Conservation (phyloP, 2,113 vertebrate species). For the Periophthalmus modestus region DNA sequence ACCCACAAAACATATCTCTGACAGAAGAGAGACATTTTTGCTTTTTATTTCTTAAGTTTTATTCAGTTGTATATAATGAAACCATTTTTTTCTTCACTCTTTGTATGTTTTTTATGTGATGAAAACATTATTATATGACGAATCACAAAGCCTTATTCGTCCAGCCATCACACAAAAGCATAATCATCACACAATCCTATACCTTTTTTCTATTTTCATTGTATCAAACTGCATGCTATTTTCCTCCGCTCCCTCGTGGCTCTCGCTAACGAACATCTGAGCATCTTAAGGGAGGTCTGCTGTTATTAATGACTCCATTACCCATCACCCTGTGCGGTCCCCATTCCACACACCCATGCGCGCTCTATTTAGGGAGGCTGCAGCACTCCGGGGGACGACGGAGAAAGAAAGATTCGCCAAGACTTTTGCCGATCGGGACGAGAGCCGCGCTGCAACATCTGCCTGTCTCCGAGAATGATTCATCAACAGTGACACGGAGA, state of each 20-base stretch:
- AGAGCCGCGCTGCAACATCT: slow-evolving; percentile 67
- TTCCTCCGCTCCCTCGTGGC: slow-evolving; percentile 63
- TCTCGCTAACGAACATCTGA: slow-evolving; percentile 76
- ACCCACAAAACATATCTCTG: too few species aligned
- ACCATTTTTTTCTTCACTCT: too few species aligned
- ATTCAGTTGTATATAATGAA: too few species aligned
- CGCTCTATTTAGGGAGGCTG: slow-evolving; percentile 75
- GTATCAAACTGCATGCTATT: slow-evolving; percentile 72
- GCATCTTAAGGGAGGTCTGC: slow-evolving; percentile 77
- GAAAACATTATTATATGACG: not conserved
- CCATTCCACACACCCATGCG: slow-evolving; percentile 71
- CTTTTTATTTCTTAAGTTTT: too few species aligned
- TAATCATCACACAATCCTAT: slow-evolving; percentile 61
- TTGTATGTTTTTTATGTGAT: not conserved
- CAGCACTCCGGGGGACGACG: slow-evolving; percentile 64
- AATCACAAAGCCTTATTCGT: not conserved
- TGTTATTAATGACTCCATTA: slow-evolving; percentile 82
- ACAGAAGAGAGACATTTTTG: too few species aligned
- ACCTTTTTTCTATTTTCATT: slow-evolving; percentile 38
- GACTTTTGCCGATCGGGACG: slow-evolving; percentile 63
- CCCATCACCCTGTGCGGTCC: slow-evolving; percentile 79
- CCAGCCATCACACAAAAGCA: slow-evolving; percentile 54
- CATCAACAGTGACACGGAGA: slow-evolving; percentile 60
- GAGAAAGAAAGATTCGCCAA: slow-evolving; percentile 56
- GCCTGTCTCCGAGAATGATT: slow-evolving; percentile 70